Evolutionary conservation across 2,888 invertebrate genomes (phyloP).

Genomic region (Trichopria drosophilae): DNA sequence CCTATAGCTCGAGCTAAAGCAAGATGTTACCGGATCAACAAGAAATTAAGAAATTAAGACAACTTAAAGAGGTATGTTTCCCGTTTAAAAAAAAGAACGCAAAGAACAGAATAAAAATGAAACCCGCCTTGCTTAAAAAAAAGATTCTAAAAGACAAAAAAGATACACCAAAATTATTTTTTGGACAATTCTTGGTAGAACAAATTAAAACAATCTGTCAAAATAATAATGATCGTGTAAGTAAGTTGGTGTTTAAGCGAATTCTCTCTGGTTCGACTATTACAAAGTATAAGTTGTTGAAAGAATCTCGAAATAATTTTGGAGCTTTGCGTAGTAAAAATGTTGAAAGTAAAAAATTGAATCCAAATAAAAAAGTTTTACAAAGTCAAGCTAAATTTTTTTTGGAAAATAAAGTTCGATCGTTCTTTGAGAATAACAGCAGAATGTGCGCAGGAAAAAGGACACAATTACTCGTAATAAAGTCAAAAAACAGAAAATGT

Average conservation of each 20-base stretch:
- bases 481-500: slow-evolving; percentile 25
- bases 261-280: slow-evolving; percentile 3
- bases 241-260: not conserved
- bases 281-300: slow-evolving; percentile 3
- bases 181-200: not conserved
- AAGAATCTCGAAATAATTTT: not conserved
- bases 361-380: too few relatives aligned
- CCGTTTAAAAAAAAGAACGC: too few relatives aligned
- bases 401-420: slow-evolving; percentile 18
- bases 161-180: too few relatives aligned
- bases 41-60: too few relatives aligned
- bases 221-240: not conserved
- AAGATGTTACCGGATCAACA: too few relatives aligned
- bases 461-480: slow-evolving; percentile 13
- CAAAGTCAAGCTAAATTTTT: slow-evolving; percentile 2
- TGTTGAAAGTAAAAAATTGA: slow-evolving; percentile 1
- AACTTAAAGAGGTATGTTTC: too few relatives aligned
- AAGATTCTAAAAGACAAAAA: too few relatives aligned
- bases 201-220: not conserved
- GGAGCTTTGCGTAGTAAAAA: not conserved
- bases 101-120: too few relatives aligned
- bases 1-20: too few relatives aligned
- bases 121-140: too few relatives aligned
- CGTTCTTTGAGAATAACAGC: slow-evolving; percentile 25
- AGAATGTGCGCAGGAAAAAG: slow-evolving; percentile 25